Base-by-base conservation (phyloP, 2,888 invertebrate species). In the Dastarcus helophoroides region DNA sequence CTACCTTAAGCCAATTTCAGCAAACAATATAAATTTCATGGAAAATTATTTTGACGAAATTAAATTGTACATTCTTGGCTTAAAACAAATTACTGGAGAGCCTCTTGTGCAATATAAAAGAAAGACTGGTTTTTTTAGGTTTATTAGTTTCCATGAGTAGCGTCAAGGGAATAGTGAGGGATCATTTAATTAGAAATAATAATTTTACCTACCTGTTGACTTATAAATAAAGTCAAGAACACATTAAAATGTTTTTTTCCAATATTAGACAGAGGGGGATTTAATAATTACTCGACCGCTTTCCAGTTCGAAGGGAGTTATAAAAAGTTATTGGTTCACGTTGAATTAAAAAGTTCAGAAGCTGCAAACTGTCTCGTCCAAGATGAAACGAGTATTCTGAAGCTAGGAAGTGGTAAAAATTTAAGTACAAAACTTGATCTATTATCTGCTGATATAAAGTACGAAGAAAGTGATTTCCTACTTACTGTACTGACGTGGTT, bases 161-260 rank as follows among this genome's bases (percentile, higher is more conserved):
- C 22, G 28, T 24, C 1, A 12, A 25, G 6, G 17, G 19, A 5
- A 16, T 27, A 16, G 8, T 34, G 2, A 19, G n/a, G 10, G 24
- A 27, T 22, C 24, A 25, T 17, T 29, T 31, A 9, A 14, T 25
- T 4, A 3, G 22, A 26, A 21, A n/a, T 7, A 27, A 19, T 1
- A 1, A 3, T 13, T 14, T 29, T n/a, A 23, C 14, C n/a, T 38
- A 29, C 16, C 9, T 38, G 3, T 26, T 36, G 12, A 30, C 32
- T n/a, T 45, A 41, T 16, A 45, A 46, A 25, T 14, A 43, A 4
- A 36, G 33, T 23, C 45, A 47, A 25, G 41, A 46, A 8, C 31
- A 37, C n/a, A 14, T 35, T 2, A 31, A 31, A 21, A 22, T 22
- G 5, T 33, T 28, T 19, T 34, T 37, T 26, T 22, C 22, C n/a